phyloP scores from a whole-genome alignment of 2,888 invertebrate species.

The Punctoribates punctum region DNA sequence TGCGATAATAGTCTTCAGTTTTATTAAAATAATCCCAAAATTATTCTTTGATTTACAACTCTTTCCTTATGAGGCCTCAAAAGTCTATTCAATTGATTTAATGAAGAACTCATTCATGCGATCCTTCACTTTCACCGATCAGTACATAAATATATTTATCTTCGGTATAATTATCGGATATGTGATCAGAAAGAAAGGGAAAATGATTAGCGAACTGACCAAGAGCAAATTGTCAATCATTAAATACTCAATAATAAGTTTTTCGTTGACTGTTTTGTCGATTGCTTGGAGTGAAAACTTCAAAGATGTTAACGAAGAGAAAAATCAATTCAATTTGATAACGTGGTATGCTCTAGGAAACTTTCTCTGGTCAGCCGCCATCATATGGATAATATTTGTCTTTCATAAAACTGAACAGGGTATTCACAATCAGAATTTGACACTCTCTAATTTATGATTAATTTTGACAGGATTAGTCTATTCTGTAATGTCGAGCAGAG shows the following conservation, averaged over 20 bases:
- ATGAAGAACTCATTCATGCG: constrained; percentile 5
- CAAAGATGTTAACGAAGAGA: constrained; percentile 26
- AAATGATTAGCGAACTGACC: background rate
- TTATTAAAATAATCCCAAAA: constrained; percentile 25
- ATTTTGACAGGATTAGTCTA: too few species aligned
- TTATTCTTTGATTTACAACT: background rate
- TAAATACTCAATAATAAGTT: background rate
- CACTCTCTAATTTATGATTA: too few species aligned
- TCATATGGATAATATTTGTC: constrained; percentile 27
- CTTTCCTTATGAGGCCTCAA: constrained; percentile 33
- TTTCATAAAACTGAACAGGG: too few species aligned
- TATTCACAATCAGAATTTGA: too few species aligned
- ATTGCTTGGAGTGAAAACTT: constrained; percentile 39
- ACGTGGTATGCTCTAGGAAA: constrained; percentile 33
- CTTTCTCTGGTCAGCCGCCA: constrained; percentile 34
- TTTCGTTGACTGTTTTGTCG: background rate
- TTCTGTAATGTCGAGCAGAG: too few species aligned
- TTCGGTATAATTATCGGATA: constrained; percentile 30
- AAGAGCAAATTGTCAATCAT: background rate
- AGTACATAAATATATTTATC: constrained; percentile 30
- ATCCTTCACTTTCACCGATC: constrained; percentile 19
- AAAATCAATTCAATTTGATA: constrained; percentile 23
- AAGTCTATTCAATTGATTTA: constrained; percentile 2
- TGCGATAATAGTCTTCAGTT: constrained; percentile 23
- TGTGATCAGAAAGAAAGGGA: background rate